These are phyloP conservation scores for Chloroceryle aenea DNA, from an alignment of 2,113 vertebrate genomes.

Conservation along the genomic window DNA sequence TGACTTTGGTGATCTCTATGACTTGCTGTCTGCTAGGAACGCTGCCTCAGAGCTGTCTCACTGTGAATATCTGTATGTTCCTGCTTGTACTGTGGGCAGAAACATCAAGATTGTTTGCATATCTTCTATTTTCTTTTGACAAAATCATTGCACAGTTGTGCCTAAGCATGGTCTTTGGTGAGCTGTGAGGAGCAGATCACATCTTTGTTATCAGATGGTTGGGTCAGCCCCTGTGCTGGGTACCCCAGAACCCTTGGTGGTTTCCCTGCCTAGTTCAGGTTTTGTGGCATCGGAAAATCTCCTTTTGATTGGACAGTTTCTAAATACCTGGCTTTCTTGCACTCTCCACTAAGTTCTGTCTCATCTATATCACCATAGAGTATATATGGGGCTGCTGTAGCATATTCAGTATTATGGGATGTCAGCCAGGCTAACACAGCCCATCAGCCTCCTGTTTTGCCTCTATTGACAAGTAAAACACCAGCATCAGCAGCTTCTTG, in stretches of 20 bases:
- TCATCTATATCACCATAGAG: neutral
- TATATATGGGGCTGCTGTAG: neutral
- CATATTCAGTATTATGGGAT: neutral
- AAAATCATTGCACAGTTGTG: neutral
- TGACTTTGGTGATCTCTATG: neutral
- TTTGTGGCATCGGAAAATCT: neutral
- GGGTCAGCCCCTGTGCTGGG: accelerated
- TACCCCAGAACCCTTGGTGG: accelerated
- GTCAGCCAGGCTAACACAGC: neutral
- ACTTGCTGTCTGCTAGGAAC: neutral
- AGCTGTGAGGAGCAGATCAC: neutral
- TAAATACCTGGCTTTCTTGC: neutral
- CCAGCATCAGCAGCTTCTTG: neutral
- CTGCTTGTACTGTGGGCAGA: neutral
- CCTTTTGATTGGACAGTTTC: neutral
- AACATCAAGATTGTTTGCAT: neutral
- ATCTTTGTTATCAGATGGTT: accelerated
- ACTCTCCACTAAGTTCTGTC: neutral
- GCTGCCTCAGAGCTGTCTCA: neutral
- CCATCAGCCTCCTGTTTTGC: neutral
- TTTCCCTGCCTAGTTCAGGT: neutral
- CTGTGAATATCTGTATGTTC: neutral
- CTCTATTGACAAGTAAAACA: neutral
- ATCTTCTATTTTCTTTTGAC: neutral
- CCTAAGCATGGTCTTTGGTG: neutral